Evolutionary conservation across 2,888 invertebrate species (phyloP), one percentile per base, ranked within the genome.

Genomic region (Cremastinae sp.): DNA sequence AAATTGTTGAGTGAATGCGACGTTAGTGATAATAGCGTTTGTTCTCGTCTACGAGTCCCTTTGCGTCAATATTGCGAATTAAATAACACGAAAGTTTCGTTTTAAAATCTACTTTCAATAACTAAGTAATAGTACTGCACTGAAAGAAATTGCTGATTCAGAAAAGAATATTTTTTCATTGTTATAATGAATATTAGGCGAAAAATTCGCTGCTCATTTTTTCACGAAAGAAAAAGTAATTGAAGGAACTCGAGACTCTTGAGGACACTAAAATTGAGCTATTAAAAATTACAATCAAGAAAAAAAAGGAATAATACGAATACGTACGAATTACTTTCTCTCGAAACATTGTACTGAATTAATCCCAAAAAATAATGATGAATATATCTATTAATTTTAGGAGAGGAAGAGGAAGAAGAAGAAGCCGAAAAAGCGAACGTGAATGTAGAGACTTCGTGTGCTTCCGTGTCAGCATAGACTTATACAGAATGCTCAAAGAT

Each of bases 401-500:
- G 64, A 49, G 47, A 51, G 22, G 18, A 71, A 49, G 45, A 75
- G 59, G 68, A 53, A 59, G 65, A 78, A 66, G 70, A 55, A 73
- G 79, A 51, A 70, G 58, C 5, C 8, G n/a, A 56, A 3, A 28
- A 28, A 53, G 45, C 56, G 74, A 79, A 70, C 69, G 76, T 64
- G 71, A 81, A 82, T 84, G 80, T 81, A 79, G 74, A 81, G 74
- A 82, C 83, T 83, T 83, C 82, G 82, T 85, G 86, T 85, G 86
- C 86, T 86, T 86, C 86, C 86, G 85, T 83, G 80, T 84, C 80
- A 80, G 77, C 78, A 74, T 83, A 80, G 79, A 80, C 78, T 76
- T 79, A 80, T 69, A 80, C 73, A 79, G 69, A 55, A 79, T 73
- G 70, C 76, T 74, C 78, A 78, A 78, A 78, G 68, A 73, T 74